Base-by-base conservation (phyloP, 2,113 vertebrate species). In the Athene noctua region DNA sequence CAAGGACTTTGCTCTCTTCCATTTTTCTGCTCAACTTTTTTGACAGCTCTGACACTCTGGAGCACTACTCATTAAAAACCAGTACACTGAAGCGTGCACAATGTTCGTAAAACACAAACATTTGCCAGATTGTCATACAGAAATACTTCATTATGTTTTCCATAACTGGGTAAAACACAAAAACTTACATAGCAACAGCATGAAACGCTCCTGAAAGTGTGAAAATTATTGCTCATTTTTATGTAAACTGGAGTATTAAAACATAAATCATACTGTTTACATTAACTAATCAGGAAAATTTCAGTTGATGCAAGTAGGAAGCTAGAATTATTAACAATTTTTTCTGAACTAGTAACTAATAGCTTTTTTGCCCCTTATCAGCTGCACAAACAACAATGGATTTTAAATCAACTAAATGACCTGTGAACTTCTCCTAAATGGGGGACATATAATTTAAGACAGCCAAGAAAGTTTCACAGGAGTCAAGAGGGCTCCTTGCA, bases 311-410 rank as follows among this genome's bases (percentile, higher is more conserved):
- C 2, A 29, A 90, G 51, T 73, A 91, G 96, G 96, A 96, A 96
- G n/a, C 57, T 32, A 54, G 59, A 92, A 80, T 86, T 82, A 94
- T 91, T 81, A 87, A 93, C 93, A 65, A 27, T 38, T 75, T 81
- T 55, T 79, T 72, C 81, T 51, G 36, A 93, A 49, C 29, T 15
- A 38, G 30, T 92, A 94, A 85, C 90, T 52, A 88, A 94, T 47
- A 40, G 92, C 89, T 92, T 88, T 77, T 95, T 94, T 92, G 57
- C 81, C 67, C 81, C 66, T 97, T 93, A 96, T 97, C 95, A 96
- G 94, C 95, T 97, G 95, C 87, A 68, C 90, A 96, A 96, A 97
- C 92, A 96, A 96, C 94, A 96, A 93, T 94, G 95, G 84, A 92
- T 85, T 82, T 96, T 93, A 96, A 93, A 97, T 93, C 94, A 96